These are phyloP conservation scores for Trichomycterus rosablanca DNA, from an alignment of 2,113 vertebrate genomes.

Conservation along the genomic window DNA sequence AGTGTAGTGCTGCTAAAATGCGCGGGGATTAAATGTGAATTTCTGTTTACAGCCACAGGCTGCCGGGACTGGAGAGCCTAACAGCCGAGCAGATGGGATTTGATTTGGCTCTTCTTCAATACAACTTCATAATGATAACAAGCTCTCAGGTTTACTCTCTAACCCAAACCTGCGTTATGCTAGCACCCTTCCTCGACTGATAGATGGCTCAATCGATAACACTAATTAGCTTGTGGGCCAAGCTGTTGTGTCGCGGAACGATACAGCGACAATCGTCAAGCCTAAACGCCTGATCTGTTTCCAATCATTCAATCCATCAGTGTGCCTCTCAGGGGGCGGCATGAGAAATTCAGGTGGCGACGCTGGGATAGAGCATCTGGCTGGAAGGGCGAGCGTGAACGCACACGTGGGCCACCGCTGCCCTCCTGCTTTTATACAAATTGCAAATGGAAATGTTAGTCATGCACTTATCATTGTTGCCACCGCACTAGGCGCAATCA, in stretches of 20 bases:
- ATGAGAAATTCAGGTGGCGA: constrained; percentile 34
- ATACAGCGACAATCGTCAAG: constrained; percentile 27
- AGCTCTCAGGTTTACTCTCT: constrained; percentile 43
- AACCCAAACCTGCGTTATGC: constrained; percentile 36
- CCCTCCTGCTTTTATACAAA: constrained; percentile 1
- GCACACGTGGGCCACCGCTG: constrained; percentile 22
- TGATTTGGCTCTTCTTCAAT: constrained; percentile 36
- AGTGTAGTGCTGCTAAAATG: background rate
- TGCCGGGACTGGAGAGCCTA: constrained; percentile 22
- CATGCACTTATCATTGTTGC: constrained; percentile 5
- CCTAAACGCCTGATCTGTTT: constrained; percentile 34
- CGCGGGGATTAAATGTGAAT: constrained; percentile 18
- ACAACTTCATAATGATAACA: constrained; percentile 41
- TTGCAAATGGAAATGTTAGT: constrained; percentile 25
- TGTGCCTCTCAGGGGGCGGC: constrained; percentile 24
- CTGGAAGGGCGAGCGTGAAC: constrained; percentile 5
- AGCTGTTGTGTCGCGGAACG: constrained; percentile 41
- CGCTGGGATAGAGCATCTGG: constrained; percentile 1
- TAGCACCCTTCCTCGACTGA: constrained; percentile 34
- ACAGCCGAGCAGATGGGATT: constrained; percentile 43
- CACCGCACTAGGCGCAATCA: background rate
- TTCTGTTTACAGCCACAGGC: constrained; percentile 19
- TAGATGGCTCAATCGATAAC: constrained; percentile 44
- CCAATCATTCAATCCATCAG: constrained; percentile 33
- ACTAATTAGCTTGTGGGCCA: constrained; percentile 43